A percentile compares a stretch with the other conserved stretches of the same genome.
These are phyloP conservation scores for Myocastor coypus DNA, from an alignment of 2,113 vertebrate species.

Conservation along the genomic window DNA sequence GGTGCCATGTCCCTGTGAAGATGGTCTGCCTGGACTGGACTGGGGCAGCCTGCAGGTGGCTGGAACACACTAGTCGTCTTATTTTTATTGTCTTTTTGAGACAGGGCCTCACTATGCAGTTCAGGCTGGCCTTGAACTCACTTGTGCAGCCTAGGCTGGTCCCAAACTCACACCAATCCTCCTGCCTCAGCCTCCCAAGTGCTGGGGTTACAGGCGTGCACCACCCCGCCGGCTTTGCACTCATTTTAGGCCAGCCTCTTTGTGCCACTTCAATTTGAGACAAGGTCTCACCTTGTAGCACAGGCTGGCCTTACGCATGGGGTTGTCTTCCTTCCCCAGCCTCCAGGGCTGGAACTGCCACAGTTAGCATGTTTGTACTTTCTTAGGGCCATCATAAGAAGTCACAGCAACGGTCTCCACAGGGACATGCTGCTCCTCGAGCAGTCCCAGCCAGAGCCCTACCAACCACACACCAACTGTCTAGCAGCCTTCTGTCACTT, in stretches of 20 bases:
- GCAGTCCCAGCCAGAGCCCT: neutral
- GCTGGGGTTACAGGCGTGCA: too few species aligned
- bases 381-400: neutral
- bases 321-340: too few species aligned
- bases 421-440: fast-evolving
- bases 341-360: neutral
- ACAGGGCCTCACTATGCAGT: too few species aligned
- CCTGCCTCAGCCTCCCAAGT: too few species aligned
- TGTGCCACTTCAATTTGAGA: neutral
- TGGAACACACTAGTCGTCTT: too few species aligned
- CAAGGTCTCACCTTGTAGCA: neutral
- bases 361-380: neutral
- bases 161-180: too few species aligned
- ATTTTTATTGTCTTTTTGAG: too few species aligned
- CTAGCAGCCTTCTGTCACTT: neutral
- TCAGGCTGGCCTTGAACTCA: too few species aligned
- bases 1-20: neutral
- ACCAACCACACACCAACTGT: neutral
- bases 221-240: too few species aligned
- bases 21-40: neutral
- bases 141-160: too few species aligned
- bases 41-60: neutral
- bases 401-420: too few species aligned
- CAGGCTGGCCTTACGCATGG: too few species aligned
- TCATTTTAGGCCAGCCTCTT: neutral